A percentile compares a stretch with the other conserved stretches of the same genome.
Evolutionary conservation across 92 coral and sea anemone species (phyloP).

Genomic region (Epizoanthus illoricatus): DNA sequence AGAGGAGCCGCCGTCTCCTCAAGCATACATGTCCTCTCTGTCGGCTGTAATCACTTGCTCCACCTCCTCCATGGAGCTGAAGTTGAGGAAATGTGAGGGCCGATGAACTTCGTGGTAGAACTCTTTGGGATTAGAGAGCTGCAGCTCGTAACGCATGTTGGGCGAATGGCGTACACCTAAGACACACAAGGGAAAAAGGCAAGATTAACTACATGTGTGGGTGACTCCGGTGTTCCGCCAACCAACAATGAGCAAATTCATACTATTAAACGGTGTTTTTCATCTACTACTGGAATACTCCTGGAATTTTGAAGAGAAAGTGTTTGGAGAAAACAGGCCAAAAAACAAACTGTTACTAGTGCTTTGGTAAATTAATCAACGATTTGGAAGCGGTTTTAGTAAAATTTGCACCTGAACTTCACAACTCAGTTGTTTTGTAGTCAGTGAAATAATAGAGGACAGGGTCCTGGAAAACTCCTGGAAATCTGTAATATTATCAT

Average conservation of each 20-base stretch:
- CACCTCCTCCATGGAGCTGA: conserved; percentile 94
- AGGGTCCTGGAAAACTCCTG: no score
- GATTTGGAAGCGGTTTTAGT: no score
- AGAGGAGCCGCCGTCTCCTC: background rate
- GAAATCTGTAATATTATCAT: no score
- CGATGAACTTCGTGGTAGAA: conserved; percentile 99
- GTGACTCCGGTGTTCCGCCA: background rate
- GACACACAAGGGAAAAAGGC: conserved; percentile 7
- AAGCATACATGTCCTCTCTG: conserved; percentile 94
- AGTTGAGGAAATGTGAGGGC: conserved; percentile 98
- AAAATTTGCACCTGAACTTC: no score
- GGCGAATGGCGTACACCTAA: conserved; percentile 99
- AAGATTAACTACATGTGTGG: background rate
- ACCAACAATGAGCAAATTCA: background rate
- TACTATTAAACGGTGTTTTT: no score
- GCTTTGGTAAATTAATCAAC: no score
- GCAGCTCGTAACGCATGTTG: conserved; percentile 96
- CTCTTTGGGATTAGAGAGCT: conserved; percentile 95
- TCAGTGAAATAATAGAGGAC: no score
- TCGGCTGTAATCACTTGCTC: conserved; percentile 86
- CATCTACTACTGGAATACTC: no score
- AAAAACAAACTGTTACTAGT: no score
- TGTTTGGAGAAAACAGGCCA: no score
- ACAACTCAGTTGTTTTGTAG: no score
- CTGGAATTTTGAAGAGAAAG: no score